Base-by-base conservation (phyloP, 1,140 invertebrate species). In the Temnothorax nylanderi region DNA sequence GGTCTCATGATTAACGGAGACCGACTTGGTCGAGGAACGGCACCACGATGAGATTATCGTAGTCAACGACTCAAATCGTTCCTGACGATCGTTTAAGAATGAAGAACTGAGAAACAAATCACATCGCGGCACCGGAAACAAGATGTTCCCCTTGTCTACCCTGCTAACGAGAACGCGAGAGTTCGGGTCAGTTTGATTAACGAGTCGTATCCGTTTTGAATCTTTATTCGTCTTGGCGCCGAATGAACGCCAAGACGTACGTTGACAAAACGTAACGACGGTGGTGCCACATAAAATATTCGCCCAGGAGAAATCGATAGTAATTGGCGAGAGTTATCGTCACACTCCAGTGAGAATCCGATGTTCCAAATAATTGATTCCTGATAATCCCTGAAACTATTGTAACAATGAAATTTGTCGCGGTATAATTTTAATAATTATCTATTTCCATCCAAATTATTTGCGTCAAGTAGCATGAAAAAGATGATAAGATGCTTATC, bases 31-130 rank as follows among this genome's bases (percentile, higher is more conserved):
- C 10, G 64, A 44, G 3, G 77, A 87, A 81, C 71, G 77, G 51
- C 58, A 74, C 26, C 60, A 51, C 85, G 84, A 87, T 89, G 72
- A 87, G 87, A 90, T 90, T 90, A 87, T 85, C 77, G 88, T 75
- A 54, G 80, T 75, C 58, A 82, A 89, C 86, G 89, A 77, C 62
- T 89, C 86, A 88, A 72, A 71, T 89, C 86, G 85, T 58, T 87
- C 67, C 85, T 71, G 78, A 89, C 85, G 89, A 89, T 60, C 69
- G 82, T 34, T 90, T 74, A 77, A 84, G 87, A 90, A 75, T 41
- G 11, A 41, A 44, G 85, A 67, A 81, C 54, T 58, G 85, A 62
- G 77, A 75, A 56, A 87, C 78, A 60, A 74, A 77, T 80, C 58
- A 67, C 82, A 65, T 67, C 44, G 85, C 74, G 77, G 72, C 71